These are phyloP conservation scores for Atrina japonica DNA, from an alignment of 2,888 invertebrate genomes.

Conservation along the genomic window DNA sequence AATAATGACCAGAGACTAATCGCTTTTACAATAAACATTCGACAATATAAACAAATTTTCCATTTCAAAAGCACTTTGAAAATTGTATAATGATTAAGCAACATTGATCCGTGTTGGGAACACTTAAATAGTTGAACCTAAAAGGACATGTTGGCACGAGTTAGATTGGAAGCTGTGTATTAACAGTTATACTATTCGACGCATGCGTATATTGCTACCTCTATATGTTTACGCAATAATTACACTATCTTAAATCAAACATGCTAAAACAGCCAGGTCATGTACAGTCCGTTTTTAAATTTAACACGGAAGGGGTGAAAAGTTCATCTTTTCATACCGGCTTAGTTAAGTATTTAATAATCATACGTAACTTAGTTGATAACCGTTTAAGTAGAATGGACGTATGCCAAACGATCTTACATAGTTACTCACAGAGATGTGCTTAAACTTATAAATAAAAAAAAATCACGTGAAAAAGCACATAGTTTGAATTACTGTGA, in stretches of 20 bases:
- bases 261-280: constrained; percentile 3
- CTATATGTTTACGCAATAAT: constrained; percentile 32
- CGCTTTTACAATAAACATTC: neutral
- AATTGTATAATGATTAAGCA: constrained; percentile 6
- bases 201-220: constrained; percentile 5
- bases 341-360: constrained; percentile 32
- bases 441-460: too few relatives aligned
- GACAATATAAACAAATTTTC: constrained; percentile 2
- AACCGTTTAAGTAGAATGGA: too few relatives aligned
- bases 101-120: too few relatives aligned
- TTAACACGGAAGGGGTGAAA: constrained; percentile 22
- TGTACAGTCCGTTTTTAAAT: constrained; percentile 19
- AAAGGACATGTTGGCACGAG: too few relatives aligned
- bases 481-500: too few relatives aligned
- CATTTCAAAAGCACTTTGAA: neutral
- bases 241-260: constrained; percentile 23
- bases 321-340: constrained; percentile 33
- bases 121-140: too few relatives aligned
- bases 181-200: neutral
- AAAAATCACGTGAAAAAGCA: too few relatives aligned
- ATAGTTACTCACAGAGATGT: too few relatives aligned
- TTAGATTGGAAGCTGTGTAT: too few relatives aligned
- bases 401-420: too few relatives aligned
- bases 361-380: constrained; percentile 11
- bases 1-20: constrained; percentile 14